Evolutionary conservation across 2,888 invertebrate species (phyloP).

Genomic region (Trichacis sp.): DNA sequence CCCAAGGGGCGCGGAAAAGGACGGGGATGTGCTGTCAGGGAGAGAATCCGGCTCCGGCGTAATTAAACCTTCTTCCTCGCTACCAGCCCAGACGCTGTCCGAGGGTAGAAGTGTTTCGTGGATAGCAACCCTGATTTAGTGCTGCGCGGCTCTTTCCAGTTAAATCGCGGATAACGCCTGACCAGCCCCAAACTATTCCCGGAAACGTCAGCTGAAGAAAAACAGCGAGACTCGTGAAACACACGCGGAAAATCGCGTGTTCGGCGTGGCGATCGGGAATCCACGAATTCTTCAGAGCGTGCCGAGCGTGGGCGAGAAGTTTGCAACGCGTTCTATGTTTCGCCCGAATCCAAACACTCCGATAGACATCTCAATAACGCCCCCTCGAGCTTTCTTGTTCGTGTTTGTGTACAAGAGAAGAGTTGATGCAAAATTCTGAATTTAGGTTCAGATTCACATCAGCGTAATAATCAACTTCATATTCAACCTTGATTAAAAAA

Average conservation of each 20-base stretch:
- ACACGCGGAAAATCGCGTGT: conserved; percentile 27
- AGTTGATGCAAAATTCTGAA: no score
- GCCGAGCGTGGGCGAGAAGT: conserved; percentile 40
- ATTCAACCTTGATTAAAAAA: no score
- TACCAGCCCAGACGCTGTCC: conserved; percentile 54
- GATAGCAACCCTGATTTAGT: conserved; percentile 67
- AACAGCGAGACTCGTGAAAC: conserved; percentile 20
- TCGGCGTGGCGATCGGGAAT: conserved; percentile 15
- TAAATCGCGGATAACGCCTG: conserved; percentile 40
- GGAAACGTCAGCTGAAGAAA: neutral
- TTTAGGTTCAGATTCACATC: no score
- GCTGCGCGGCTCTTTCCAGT: conserved; percentile 40
- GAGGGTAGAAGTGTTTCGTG: conserved; percentile 65
- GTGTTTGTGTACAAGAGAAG: no score
- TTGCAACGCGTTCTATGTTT: conserved; percentile 39
- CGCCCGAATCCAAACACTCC: conserved; percentile 55
- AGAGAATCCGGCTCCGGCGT: conserved; percentile 69
- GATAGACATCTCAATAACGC: conserved; percentile 63
- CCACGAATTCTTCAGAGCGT: conserved; percentile 40
- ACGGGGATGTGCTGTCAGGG: conserved; percentile 65
- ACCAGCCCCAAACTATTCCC: conserved; percentile 28
- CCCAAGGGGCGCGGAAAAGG: conserved; percentile 48
- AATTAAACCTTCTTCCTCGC: conserved; percentile 69
- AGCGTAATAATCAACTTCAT: no score
- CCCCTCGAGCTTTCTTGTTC: conserved; percentile 51